Conservation (phyloP, 92 coral and sea anemone species). For the Zoanthus sansibaricus region DNA sequence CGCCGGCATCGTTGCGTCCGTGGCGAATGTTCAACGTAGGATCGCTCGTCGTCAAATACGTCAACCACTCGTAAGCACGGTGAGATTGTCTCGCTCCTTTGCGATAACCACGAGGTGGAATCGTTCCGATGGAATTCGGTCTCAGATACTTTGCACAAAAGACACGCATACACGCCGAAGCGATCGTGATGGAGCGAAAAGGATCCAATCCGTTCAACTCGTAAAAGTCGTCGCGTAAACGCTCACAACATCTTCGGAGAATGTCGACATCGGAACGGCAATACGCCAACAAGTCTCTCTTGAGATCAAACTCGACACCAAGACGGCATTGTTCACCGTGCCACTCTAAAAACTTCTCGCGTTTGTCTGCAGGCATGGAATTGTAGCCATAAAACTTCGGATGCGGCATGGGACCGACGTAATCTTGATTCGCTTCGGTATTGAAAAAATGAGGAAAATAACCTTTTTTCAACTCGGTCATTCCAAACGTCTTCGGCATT, state of each 20-base stretch:
- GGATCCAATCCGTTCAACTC: too few relatives aligned
- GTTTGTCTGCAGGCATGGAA: not conserved
- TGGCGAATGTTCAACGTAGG: too few relatives aligned
- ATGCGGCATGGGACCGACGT: slow-evolving; percentile 45
- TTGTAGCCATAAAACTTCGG: not conserved
- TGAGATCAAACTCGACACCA: not conserved
- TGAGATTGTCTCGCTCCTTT: too few relatives aligned
- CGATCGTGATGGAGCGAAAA: too few relatives aligned
- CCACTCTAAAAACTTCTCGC: not conserved
- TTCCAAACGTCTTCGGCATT: slow-evolving; percentile 49
- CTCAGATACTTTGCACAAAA: too few relatives aligned
- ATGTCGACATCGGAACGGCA: slow-evolving; percentile 5
- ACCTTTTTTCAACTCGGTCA: not conserved
- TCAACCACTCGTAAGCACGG: too few relatives aligned
- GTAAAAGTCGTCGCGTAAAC: not conserved
- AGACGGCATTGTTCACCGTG: not conserved
- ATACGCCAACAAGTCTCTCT: not conserved
- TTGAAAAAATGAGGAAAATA: slow-evolving; percentile 45
- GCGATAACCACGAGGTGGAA: too few relatives aligned
- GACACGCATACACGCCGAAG: too few relatives aligned
- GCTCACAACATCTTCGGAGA: not conserved
- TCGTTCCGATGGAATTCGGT: too few relatives aligned
- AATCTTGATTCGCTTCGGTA: slow-evolving; percentile 14
- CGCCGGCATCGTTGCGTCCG: too few relatives aligned
- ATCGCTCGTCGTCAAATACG: too few relatives aligned